These are phyloP conservation scores for Ophioninae sp. DNA, from an alignment of 2,888 invertebrate species.

Conservation along the genomic window DNA sequence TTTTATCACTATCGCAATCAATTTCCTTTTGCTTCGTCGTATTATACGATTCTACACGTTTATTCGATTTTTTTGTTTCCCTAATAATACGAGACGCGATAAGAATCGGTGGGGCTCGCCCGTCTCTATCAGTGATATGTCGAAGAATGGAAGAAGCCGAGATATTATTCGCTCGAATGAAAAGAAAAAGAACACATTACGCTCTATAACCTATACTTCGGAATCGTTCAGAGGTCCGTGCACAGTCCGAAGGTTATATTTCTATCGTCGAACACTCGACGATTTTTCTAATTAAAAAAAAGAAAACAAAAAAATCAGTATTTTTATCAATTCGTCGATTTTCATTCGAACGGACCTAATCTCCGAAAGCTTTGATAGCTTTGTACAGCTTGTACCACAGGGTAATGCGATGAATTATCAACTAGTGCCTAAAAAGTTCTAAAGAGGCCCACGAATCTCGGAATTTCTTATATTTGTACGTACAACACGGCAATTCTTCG, in stretches of 20 bases:
- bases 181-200: background rate
- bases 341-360: slow-evolving; percentile 27
- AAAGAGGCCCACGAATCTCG: slow-evolving; percentile 10
- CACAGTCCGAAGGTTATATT: background rate
- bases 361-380: slow-evolving; percentile 47
- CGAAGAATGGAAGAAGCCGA: slow-evolving; percentile 12
- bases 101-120: background rate
- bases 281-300: background rate
- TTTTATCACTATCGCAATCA: background rate
- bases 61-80: slow-evolving; percentile 13
- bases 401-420: background rate
- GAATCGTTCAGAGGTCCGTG: background rate
- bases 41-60: slow-evolving; percentile 28
- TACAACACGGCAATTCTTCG: background rate
- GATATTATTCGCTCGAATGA: slow-evolving; percentile 29
- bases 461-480: background rate
- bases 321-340: background rate
- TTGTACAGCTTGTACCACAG: slow-evolving; percentile 51
- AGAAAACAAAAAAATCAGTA: background rate
- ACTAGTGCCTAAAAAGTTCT: slow-evolving; percentile 29
- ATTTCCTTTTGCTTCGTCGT: background rate
- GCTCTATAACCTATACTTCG: background rate
- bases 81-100: slow-evolving; percentile 8
- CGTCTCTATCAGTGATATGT: slow-evolving; percentile 41
- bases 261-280: background rate